Percentiles rank a stretch among this genome's conserved stretches.
These are phyloP conservation scores for Mus caroli DNA, from an alignment of 2,797 vertebrate genomes.

Conservation along the genomic window DNA sequence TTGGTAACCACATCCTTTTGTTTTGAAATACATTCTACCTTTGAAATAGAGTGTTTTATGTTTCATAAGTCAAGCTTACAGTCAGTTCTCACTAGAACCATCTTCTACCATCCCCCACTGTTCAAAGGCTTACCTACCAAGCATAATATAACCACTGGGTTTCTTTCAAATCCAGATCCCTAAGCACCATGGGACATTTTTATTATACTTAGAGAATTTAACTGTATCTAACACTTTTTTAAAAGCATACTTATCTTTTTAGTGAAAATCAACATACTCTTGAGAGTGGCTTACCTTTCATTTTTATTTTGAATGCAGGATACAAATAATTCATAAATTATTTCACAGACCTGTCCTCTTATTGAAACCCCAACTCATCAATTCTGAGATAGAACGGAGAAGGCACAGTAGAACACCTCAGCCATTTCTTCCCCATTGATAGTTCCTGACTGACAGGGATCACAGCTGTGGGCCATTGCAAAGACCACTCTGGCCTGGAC, in stretches of 20 bases:
- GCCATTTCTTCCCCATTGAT: neutral
- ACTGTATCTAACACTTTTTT: neutral
- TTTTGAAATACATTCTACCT: neutral
- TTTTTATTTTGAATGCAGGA: neutral
- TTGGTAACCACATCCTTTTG: neutral
- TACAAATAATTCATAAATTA: neutral
- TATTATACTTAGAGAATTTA: neutral
- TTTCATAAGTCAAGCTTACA: neutral
- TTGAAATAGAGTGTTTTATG: neutral
- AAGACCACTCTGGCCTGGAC: neutral
- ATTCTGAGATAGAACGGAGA: neutral
- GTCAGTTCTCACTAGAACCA: neutral
- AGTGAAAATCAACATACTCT: slow-evolving; percentile 22
- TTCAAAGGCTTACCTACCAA: neutral
- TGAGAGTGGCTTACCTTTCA: neutral
- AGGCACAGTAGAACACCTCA: neutral
- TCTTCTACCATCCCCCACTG: neutral
- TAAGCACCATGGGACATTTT: neutral
- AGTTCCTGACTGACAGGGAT: neutral
- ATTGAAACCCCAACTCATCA: neutral
- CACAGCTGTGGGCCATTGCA: neutral
- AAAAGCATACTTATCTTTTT: neutral
- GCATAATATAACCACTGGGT: neutral
- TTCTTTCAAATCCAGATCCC: neutral
- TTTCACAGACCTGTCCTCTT: neutral